Conservation (phyloP, 1,140 invertebrate species). For the Thalassaphorura encarpata region DNA sequence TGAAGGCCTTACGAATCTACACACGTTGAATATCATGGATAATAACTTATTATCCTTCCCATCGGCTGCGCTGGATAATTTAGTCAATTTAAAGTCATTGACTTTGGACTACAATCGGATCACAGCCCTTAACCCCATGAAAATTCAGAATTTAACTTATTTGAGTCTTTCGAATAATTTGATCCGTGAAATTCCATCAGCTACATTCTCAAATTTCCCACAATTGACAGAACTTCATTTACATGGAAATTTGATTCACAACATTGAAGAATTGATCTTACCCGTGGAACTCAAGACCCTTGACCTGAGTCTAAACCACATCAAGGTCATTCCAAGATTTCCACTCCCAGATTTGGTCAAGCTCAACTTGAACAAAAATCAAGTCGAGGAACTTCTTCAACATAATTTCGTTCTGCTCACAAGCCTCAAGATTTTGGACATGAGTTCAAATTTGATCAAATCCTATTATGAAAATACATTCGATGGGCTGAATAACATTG, state of each 20-base stretch:
- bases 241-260: conserved; percentile 29
- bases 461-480: conserved; percentile 39
- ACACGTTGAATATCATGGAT: conserved; percentile 69
- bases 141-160: conserved; percentile 44
- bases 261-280: conserved; percentile 25
- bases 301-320: conserved; percentile 32
- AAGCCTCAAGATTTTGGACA: conserved; percentile 57
- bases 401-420: conserved; percentile 66
- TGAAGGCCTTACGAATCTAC: conserved; percentile 62
- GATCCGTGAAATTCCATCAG: conserved; percentile 68
- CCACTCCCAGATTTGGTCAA: conserved; percentile 45
- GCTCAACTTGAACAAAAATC: conserved; percentile 67
- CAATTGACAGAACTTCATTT: conserved; percentile 34
- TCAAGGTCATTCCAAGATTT: conserved; percentile 29
- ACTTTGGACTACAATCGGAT: conserved; percentile 78
- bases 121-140: conserved; percentile 56
- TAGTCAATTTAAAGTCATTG: conserved; percentile 60
- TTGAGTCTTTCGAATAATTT: conserved; percentile 69
- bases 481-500: conserved; percentile 26
- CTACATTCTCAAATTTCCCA: conserved; percentile 52
- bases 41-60: conserved; percentile 79
- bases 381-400: conserved; percentile 56
- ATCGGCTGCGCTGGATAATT: conserved; percentile 58
- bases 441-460: conserved; percentile 64
- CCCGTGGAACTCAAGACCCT: conserved; percentile 29